These are phyloP conservation scores for Argopecten irradians DNA, from an alignment of 1,140 invertebrate genomes.

Conservation along the genomic window DNA sequence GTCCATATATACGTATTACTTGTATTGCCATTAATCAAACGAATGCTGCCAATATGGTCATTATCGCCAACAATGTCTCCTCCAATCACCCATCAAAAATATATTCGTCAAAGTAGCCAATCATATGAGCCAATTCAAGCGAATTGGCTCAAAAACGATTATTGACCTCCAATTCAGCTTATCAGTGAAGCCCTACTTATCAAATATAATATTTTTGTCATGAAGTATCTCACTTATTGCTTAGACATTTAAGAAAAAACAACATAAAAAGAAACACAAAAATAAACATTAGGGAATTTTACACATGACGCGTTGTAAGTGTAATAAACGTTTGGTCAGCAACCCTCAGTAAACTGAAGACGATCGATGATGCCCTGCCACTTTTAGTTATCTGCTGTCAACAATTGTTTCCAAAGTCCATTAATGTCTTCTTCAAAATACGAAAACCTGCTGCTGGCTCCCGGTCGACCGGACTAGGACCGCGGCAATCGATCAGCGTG, in stretches of 20 bases:
- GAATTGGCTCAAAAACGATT: neutral
- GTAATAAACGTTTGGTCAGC: neutral
- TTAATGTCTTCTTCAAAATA: slow-evolving; percentile 23
- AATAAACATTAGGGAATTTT: neutral
- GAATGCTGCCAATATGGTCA: neutral
- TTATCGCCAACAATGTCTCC: neutral
- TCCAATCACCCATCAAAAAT: neutral
- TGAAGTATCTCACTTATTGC: neutral
- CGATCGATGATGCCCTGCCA: neutral
- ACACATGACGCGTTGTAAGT: neutral
- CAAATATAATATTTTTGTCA: neutral
- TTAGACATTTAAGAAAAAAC: neutral
- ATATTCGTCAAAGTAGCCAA: neutral
- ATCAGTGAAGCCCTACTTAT: neutral
- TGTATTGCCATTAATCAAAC: neutral
- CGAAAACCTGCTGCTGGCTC: slow-evolving; percentile 19
- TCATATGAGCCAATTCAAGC: neutral
- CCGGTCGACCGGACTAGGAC: neutral
- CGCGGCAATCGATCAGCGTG: slow-evolving; percentile 13
- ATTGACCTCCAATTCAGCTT: neutral
- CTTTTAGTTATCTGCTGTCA: slow-evolving; percentile 5
- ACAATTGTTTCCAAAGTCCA: slow-evolving; percentile 16
- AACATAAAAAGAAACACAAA: neutral
- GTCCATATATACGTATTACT: neutral
- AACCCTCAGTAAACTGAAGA: neutral